Conservation (phyloP, 2,888 invertebrate species). For the Eristalis pertinax region DNA sequence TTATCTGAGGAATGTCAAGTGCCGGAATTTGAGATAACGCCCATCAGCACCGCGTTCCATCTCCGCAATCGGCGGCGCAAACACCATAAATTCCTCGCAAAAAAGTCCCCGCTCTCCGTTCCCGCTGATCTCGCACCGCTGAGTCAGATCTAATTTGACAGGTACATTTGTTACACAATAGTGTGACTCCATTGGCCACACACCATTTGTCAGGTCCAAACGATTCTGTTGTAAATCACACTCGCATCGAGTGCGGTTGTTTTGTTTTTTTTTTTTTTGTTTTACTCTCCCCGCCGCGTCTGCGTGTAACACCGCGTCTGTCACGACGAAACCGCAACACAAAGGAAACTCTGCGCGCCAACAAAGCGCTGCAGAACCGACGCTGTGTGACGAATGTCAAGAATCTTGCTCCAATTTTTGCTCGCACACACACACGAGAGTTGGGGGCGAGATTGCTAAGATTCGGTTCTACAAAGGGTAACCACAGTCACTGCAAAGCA, state of each 20-base stretch:
- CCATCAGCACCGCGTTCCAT: background rate
- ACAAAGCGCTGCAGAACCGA: slow-evolving; percentile 15
- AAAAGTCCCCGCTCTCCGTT: background rate
- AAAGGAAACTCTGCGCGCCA: slow-evolving; percentile 33
- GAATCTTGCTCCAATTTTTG: slow-evolving; percentile 56
- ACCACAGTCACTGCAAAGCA: slow-evolving; percentile 50
- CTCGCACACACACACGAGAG: slow-evolving; percentile 5
- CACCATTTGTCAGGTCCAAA: slow-evolving; percentile 67
- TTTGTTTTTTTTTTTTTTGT: too few relatives aligned
- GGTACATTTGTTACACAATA: slow-evolving; percentile 48
- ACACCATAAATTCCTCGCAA: slow-evolving; percentile 28
- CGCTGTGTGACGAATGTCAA: slow-evolving; percentile 65
- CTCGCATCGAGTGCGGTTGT: slow-evolving; percentile 52
- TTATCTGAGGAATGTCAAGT: slow-evolving; percentile 50
- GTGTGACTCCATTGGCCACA: slow-evolving; percentile 8
- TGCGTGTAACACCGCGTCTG: slow-evolving; percentile 54
- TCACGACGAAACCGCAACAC: slow-evolving; percentile 63
- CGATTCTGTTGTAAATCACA: slow-evolving; percentile 66
- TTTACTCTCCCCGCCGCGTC: background rate
- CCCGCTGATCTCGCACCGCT: background rate
- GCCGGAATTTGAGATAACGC: slow-evolving; percentile 26
- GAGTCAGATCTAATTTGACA: slow-evolving; percentile 39
- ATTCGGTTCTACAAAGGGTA: slow-evolving; percentile 50
- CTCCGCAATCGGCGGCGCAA: slow-evolving; percentile 25
- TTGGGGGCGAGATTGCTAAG: slow-evolving; percentile 42